Percentiles rank a stretch among this genome's conserved stretches.
These are phyloP conservation scores for Gambusia affinis DNA, from an alignment of 2,113 vertebrate genomes.

Conservation along the genomic window DNA sequence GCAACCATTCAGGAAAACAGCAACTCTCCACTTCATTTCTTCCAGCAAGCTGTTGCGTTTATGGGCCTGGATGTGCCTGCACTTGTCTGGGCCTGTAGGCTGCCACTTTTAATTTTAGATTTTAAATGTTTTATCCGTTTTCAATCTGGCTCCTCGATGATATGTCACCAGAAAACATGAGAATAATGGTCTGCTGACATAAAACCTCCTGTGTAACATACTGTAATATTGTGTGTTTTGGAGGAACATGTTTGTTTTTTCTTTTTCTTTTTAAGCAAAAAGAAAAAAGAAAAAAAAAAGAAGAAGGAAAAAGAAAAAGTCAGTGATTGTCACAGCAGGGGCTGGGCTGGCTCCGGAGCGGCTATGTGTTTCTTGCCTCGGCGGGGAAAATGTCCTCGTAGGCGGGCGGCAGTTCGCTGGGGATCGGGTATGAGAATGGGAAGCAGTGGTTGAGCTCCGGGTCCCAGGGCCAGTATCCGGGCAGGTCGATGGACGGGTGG, in stretches of 20 bases:
- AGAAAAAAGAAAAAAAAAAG: too few relatives aligned
- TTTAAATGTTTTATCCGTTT: not conserved
- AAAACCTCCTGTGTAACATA: conserved; percentile 43
- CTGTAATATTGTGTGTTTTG: conserved; percentile 22
- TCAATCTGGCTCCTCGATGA: conserved; percentile 33
- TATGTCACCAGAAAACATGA: conserved; percentile 15
- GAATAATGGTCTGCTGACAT: conserved; percentile 13
- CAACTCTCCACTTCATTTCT: conserved; percentile 49
- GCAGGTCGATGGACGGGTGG: conserved; percentile 92
- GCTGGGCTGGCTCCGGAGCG: conserved; percentile 28
- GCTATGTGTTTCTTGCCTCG: conserved; percentile 77
- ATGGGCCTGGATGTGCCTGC: conserved; percentile 37
- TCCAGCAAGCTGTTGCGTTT: conserved; percentile 62
- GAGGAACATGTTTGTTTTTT: not conserved
- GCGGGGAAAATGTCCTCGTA: conserved; percentile 92
- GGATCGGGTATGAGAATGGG: conserved; percentile 89
- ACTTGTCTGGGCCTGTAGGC: conserved; percentile 23
- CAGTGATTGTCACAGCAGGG: conserved; percentile 61
- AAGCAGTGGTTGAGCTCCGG: conserved; percentile 89
- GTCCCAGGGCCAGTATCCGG: conserved; percentile 90
- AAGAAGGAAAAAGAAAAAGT: conserved; percentile 16
- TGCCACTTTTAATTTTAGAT: not conserved
- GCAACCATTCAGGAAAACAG: conserved; percentile 72
- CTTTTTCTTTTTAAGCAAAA: not conserved
- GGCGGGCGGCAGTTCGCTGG: conserved; percentile 86